These are phyloP conservation scores for Atractosteus spatula DNA, from an alignment of 2,113 vertebrate genomes.

Conservation along the genomic window DNA sequence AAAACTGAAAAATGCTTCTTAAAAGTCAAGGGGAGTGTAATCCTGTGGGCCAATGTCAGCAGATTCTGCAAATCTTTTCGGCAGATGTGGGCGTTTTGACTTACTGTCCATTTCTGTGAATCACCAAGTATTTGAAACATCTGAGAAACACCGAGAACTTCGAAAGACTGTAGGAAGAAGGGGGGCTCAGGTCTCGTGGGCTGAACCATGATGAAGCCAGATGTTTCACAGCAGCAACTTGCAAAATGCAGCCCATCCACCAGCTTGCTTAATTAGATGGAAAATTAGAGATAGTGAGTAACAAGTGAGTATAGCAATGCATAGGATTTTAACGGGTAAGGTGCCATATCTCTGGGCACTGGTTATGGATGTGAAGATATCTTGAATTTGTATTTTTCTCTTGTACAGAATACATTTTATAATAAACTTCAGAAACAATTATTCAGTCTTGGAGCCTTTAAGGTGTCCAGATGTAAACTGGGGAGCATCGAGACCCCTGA, in stretches of 20 bases:
- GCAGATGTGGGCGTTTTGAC: conserved; percentile 15
- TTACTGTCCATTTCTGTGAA: not conserved
- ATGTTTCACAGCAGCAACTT: not conserved
- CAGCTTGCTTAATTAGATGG: not conserved
- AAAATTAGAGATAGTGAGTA: too few relatives aligned
- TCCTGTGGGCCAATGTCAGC: conserved; percentile 8
- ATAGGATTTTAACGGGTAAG: too few relatives aligned
- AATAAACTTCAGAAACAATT: too few relatives aligned
- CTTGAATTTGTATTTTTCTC: too few relatives aligned
- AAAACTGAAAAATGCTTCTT: conserved; percentile 18
- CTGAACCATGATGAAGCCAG: not conserved
- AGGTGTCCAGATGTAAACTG: too few relatives aligned
- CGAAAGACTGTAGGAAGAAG: not conserved
- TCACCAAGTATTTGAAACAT: not conserved
- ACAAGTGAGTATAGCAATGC: too few relatives aligned
- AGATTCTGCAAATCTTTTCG: not conserved
- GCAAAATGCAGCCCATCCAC: not conserved
- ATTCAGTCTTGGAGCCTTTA: too few relatives aligned
- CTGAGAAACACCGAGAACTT: not conserved
- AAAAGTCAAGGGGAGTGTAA: conserved; percentile 2
- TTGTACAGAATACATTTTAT: too few relatives aligned
- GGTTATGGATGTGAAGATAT: too few relatives aligned
- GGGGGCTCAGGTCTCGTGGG: too few relatives aligned
- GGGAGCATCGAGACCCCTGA: too few relatives aligned
- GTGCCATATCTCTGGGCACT: too few relatives aligned